Conservation (phyloP, 2,113 vertebrate genomes). For the Anarhynchus alexandrinus region DNA sequence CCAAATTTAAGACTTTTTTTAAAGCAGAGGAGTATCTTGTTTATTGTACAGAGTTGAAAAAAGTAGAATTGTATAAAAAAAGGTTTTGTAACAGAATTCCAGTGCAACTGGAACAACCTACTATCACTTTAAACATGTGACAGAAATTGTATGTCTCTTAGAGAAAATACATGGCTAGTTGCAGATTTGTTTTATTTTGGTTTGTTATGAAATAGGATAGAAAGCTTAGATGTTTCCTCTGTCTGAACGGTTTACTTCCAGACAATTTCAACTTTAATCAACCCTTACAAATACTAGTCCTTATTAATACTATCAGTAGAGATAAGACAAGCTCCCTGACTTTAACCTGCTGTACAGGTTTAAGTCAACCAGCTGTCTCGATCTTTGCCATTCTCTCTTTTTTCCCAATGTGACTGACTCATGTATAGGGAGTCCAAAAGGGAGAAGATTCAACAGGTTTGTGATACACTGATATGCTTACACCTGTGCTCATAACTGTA, state of each 20-base stretch:
- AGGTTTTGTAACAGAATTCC: background rate
- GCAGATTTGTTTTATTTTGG: background rate
- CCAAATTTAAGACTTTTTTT: background rate
- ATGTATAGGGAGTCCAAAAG: background rate
- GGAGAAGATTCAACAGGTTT: fast-evolving
- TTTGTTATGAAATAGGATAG: background rate
- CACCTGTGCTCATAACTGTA: background rate
- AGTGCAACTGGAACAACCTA: background rate
- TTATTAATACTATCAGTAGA: background rate
- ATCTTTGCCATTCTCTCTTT: background rate
- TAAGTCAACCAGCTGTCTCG: background rate
- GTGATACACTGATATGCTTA: background rate
- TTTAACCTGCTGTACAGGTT: background rate
- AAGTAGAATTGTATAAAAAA: background rate
- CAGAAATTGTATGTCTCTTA: background rate
- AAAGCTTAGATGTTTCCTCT: background rate
- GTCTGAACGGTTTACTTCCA: background rate
- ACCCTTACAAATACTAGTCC: background rate
- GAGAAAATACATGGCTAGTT: background rate
- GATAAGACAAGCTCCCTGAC: background rate
- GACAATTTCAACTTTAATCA: background rate
- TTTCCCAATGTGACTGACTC: background rate
- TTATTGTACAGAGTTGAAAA: background rate
- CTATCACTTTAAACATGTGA: background rate
- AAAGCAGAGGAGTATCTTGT: background rate